Evolutionary conservation across 2,888 invertebrate genomes (phyloP).

Genomic region (Stenchaetothrips biformis): DNA sequence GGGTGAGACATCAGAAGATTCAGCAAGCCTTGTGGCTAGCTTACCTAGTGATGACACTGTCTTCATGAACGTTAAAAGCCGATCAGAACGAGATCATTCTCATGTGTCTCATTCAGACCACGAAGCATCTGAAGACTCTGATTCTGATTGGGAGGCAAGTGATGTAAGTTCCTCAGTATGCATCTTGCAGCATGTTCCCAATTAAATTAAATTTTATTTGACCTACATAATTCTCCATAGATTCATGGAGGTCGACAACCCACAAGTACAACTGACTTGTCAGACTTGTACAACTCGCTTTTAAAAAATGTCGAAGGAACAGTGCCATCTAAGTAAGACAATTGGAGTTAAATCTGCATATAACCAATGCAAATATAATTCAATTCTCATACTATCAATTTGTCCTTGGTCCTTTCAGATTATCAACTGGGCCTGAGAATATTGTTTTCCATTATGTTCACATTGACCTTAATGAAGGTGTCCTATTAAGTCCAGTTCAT

Average conservation of each 20-base stretch:
- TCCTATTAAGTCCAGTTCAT: constrained; percentile 55
- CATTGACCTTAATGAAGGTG: constrained; percentile 64
- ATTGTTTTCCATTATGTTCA: constrained; percentile 71
- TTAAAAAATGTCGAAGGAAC: constrained; percentile 65
- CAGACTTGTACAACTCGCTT: constrained; percentile 66
- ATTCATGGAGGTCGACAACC: not conserved
- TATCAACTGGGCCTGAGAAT: constrained; percentile 67
- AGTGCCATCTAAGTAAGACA: constrained; percentile 48
- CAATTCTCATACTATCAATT: not conserved
- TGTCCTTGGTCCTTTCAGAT: constrained; percentile 44
- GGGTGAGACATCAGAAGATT: constrained; percentile 56
- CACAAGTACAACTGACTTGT: constrained; percentile 59
- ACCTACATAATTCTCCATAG: not conserved
- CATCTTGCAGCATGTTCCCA: too few species aligned
- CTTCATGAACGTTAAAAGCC: constrained; percentile 56
- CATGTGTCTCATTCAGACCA: constrained; percentile 35
- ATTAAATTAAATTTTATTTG: too few species aligned
- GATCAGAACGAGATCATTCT: constrained; percentile 55
- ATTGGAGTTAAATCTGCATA: constrained; percentile 20
- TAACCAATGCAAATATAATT: not conserved
- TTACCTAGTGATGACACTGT: constrained; percentile 57
- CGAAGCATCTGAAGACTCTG: constrained; percentile 51
- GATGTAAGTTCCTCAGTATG: constrained; percentile 46
- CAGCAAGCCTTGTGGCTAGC: constrained; percentile 59
- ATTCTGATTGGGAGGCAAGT: constrained; percentile 69